Conservation (phyloP, 92 coral and sea anemone genomes). For the Hydrozoanthus gracilis region DNA sequence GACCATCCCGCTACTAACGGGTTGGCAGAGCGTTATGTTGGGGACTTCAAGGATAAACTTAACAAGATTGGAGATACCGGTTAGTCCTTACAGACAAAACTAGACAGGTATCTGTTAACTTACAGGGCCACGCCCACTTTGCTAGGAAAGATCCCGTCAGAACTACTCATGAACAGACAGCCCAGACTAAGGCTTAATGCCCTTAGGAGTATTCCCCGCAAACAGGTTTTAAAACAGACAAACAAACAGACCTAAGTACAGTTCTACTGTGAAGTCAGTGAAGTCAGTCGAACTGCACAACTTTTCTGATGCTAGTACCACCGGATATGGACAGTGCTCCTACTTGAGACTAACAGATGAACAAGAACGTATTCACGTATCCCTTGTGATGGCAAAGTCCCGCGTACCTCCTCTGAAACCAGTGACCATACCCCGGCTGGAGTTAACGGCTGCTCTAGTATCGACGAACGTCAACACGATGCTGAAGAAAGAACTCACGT, state of each 20-base stretch:
- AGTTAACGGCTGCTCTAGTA: not conserved
- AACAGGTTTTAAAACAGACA: constrained; percentile 47
- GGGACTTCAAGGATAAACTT: not conserved
- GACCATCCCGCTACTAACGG: not conserved
- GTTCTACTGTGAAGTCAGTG: no score
- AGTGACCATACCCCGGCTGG: not conserved
- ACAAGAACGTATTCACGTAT: no score
- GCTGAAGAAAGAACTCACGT: no score
- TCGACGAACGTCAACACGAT: no score
- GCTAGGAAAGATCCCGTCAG: constrained; percentile 48
- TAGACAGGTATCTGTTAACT: constrained; percentile 55
- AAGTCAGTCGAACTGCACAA: no score
- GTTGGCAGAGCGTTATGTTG: not conserved
- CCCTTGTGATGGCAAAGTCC: not conserved
- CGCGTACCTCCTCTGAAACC: not conserved
- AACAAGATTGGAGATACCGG: constrained; percentile 40
- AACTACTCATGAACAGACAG: constrained; percentile 55
- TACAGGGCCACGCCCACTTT: constrained; percentile 57
- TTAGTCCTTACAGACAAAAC: constrained; percentile 51
- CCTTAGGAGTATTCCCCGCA: constrained; percentile 25
- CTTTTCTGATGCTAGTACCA: no score
- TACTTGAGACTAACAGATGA: no score
- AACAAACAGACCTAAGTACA: constrained; percentile 27
- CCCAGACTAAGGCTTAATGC: constrained; percentile 50
- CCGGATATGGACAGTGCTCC: no score